A percentile compares a stretch with the other conserved stretches of the same genome.
Evolutionary conservation across 2,113 vertebrate species (phyloP).

Genomic region (Conger conger): DNA sequence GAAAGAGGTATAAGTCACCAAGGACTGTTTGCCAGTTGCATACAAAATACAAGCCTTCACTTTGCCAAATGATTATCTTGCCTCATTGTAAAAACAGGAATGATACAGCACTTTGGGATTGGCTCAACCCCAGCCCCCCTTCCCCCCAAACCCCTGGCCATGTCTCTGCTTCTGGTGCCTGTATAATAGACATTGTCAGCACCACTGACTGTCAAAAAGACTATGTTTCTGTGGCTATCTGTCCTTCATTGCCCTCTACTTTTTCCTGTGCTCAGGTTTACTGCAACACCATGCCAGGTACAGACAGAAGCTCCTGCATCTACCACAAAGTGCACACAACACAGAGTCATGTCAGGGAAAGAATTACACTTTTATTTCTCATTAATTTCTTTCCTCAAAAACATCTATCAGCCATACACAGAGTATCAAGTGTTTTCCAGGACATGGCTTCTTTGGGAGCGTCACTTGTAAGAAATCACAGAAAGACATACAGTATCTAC

Average conservation of each 20-base stretch:
- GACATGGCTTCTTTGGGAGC: not conserved
- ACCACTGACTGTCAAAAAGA: too few relatives aligned
- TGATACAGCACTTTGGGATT: too few relatives aligned
- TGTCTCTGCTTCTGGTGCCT: constrained; percentile 22
- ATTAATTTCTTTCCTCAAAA: not conserved
- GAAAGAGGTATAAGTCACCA: not conserved
- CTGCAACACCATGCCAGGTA: not conserved
- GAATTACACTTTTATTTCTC: not conserved
- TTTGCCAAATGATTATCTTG: constrained; percentile 1
- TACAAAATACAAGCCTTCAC: constrained; percentile 3
- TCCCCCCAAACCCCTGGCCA: too few relatives aligned
- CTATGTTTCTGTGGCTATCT: not conserved
- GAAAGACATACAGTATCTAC: too few relatives aligned
- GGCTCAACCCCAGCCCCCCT: too few relatives aligned
- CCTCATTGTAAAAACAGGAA: not conserved
- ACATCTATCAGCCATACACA: not conserved
- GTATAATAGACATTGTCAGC: constrained; percentile 34
- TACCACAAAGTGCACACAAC: too few relatives aligned
- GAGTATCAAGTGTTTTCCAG: not conserved
- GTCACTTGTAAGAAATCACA: too few relatives aligned
- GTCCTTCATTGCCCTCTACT: not conserved
- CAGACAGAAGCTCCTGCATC: too few relatives aligned
- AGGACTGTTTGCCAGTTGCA: not conserved
- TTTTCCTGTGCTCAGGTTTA: not conserved
- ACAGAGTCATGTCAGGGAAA: too few relatives aligned